phyloP scores from a whole-genome alignment of 2,888 invertebrate genomes.

The Galerucella calmariensis region DNA sequence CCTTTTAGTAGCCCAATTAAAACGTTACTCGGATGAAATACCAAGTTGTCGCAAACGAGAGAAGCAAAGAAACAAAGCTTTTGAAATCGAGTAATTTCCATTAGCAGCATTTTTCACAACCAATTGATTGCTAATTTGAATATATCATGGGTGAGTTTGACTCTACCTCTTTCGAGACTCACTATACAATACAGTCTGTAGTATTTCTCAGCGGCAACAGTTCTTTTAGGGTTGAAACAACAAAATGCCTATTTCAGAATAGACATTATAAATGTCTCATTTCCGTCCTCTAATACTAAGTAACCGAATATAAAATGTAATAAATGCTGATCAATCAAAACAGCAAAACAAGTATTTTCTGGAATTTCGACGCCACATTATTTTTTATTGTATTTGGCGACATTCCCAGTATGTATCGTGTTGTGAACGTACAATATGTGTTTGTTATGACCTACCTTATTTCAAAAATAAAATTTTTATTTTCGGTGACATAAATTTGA shows the following conservation, averaged over 20 bases:
- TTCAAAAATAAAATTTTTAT: background rate
- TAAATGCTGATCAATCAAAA: slow-evolving; percentile 3
- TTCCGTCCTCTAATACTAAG: background rate
- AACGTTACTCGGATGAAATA: too few species aligned
- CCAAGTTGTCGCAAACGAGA: too few species aligned
- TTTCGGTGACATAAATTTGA: background rate
- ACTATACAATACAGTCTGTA: too few species aligned
- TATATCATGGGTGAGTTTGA: too few species aligned
- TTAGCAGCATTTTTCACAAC: too few species aligned
- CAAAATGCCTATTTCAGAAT: background rate
- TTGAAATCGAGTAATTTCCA: too few species aligned
- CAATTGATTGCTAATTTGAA: too few species aligned
- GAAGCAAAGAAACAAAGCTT: too few species aligned
- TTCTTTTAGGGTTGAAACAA: background rate
- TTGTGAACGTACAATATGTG: background rate
- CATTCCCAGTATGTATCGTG: slow-evolving; percentile 9
- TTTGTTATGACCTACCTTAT: background rate
- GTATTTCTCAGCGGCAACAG: too few species aligned
- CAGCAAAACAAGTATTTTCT: background rate
- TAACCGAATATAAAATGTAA: background rate
- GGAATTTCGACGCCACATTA: slow-evolving; percentile 5
- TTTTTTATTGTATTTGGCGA: slow-evolving; percentile 12
- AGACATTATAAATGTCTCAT: background rate
- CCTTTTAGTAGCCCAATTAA: too few species aligned
- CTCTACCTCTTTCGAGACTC: too few species aligned